These are phyloP conservation scores for Tiliqua scincoides DNA, from an alignment of 2,113 vertebrate species.

Conservation along the genomic window DNA sequence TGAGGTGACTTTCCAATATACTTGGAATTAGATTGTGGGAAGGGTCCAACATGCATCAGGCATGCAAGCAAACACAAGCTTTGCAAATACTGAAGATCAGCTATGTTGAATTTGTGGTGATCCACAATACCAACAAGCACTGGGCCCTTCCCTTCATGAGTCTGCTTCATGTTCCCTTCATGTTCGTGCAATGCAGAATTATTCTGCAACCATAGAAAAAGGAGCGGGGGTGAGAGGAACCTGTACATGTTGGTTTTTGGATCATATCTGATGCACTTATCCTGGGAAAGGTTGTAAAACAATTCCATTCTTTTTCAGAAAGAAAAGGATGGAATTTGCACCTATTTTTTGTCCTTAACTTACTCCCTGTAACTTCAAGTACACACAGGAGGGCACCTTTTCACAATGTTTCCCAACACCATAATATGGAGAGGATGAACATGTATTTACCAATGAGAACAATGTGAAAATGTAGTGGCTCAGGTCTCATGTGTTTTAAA, in stretches of 20 bases:
- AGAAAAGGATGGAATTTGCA: background rate
- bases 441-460: background rate
- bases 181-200: background rate
- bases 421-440: background rate
- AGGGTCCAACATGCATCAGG: background rate
- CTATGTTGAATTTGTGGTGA: background rate
- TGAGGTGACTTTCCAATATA: background rate
- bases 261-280: background rate
- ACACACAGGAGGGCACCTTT: background rate
- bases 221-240: background rate
- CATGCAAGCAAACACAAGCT: background rate
- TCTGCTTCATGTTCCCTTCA: no score
- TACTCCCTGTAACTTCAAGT: background rate
- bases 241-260: background rate
- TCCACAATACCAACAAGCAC: background rate
- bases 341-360: background rate
- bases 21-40: background rate
- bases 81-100: background rate
- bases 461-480: background rate
- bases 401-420: background rate
- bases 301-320: background rate
- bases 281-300: background rate
- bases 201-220: no score
- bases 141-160: background rate
- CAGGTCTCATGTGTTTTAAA: background rate